These are phyloP conservation scores for Pimpla rufipes DNA, from an alignment of 2,888 invertebrate genomes.

Conservation along the genomic window DNA sequence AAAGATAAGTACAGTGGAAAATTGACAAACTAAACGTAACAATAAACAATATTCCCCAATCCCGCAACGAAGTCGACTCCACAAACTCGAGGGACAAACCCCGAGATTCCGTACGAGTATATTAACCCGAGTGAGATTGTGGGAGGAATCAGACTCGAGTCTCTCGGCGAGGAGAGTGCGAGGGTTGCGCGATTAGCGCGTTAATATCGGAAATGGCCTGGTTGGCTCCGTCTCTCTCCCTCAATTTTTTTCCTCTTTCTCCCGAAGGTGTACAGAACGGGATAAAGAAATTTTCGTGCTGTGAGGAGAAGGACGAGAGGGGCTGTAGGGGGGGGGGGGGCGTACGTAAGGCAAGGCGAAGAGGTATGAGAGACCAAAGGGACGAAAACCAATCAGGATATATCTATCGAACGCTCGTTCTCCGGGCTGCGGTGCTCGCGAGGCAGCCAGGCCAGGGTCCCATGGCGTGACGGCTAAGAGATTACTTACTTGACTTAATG, in stretches of 20 bases:
- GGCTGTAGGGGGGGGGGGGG: slow-evolving; percentile 23
- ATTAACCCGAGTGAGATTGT: slow-evolving; percentile 2
- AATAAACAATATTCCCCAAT: too few relatives aligned
- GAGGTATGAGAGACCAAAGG: slow-evolving; percentile 70
- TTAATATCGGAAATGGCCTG: slow-evolving; percentile 68
- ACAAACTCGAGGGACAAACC: not conserved
- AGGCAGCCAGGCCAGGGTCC: slow-evolving; percentile 64
- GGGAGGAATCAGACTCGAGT: not conserved
- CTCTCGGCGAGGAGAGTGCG: not conserved
- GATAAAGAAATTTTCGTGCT: slow-evolving; percentile 65
- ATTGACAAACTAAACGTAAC: too few relatives aligned
- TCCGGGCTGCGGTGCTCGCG: slow-evolving; percentile 18
- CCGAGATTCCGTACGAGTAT: not conserved
- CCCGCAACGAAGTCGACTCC: too few relatives aligned
- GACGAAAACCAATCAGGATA: slow-evolving; percentile 81
- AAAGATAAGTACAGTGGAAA: too few relatives aligned
- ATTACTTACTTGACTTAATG: slow-evolving; percentile 83
- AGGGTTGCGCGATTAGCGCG: slow-evolving; percentile 39
- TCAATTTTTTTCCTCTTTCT: not conserved
- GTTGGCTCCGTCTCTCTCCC: slow-evolving; percentile 29
- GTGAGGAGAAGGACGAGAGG: too few relatives aligned
- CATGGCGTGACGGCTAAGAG: slow-evolving; percentile 83
- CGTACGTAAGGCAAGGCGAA: slow-evolving; percentile 52
- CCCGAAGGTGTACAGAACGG: slow-evolving; percentile 44
- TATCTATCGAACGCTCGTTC: slow-evolving; percentile 71